phyloP scores from a whole-genome alignment of 2,888 invertebrate species.

The Blomia tropicalis region DNA sequence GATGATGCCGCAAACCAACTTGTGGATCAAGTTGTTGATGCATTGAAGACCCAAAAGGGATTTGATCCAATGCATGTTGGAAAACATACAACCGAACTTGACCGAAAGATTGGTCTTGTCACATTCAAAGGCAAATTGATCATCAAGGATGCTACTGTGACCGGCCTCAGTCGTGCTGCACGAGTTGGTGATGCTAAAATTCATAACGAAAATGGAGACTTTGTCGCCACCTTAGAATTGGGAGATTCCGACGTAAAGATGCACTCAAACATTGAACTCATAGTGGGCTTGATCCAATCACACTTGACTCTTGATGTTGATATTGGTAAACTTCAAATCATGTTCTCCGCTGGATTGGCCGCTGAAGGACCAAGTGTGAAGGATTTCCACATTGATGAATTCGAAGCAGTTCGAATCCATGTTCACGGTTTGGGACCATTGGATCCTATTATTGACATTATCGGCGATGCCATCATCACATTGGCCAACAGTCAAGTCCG shows the following conservation, averaged over 20 bases:
- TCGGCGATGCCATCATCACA: constrained; percentile 4
- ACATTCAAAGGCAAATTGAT: background rate
- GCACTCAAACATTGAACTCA: background rate
- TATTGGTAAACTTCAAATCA: background rate
- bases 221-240: background rate
- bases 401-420: constrained; percentile 11
- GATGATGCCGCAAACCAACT: constrained; percentile 4
- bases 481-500: background rate
- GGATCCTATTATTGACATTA: constrained; percentile 11
- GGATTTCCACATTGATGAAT: constrained; percentile 15
- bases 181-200: constrained; percentile 9
- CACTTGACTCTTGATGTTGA: background rate
- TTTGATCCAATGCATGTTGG: background rate
- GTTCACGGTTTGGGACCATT: background rate
- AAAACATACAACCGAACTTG: background rate
- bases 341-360: background rate
- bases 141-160: background rate
- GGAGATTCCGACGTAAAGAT: constrained; percentile 9
- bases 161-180: background rate
- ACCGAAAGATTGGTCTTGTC: background rate
- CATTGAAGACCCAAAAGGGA: background rate
- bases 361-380: background rate
- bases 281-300: background rate
- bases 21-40: constrained; percentile 5
- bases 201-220: background rate